Conservation (phyloP, 2,888 invertebrate genomes). For the Ceratothoa steindachneri region DNA sequence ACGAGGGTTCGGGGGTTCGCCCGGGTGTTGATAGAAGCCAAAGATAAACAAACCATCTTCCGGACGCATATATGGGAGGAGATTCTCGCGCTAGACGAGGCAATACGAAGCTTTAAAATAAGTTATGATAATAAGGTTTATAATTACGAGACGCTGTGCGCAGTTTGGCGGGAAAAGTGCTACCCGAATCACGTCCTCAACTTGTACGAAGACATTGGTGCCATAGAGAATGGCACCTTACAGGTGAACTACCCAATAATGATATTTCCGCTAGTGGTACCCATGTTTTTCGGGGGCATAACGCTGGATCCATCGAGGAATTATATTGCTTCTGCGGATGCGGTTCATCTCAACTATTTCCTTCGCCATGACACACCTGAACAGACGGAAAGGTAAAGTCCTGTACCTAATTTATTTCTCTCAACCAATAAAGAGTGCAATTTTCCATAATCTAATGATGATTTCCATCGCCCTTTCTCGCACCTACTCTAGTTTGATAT, state of each 20-base stretch:
- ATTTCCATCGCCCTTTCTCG: too few species aligned
- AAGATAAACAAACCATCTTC: conserved; percentile 75
- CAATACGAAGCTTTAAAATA: conserved; percentile 70
- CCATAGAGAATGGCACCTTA: conserved; percentile 71
- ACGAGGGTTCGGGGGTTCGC: conserved; percentile 82
- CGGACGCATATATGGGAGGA: conserved; percentile 74
- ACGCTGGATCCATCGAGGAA: conserved; percentile 51
- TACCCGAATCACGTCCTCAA: conserved; percentile 80
- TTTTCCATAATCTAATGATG: too few species aligned
- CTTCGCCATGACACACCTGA: conserved; percentile 72
- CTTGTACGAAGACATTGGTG: conserved; percentile 74
- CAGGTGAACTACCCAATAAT: conserved; percentile 83
- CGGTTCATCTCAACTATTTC: conserved; percentile 86
- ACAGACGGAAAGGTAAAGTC: conserved; percentile 71
- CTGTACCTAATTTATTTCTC: too few species aligned
- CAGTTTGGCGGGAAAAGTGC: conserved; percentile 77
- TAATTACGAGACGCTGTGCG: conserved; percentile 78
- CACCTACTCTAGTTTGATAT: too few species aligned
- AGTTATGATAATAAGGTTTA: conserved; percentile 59
- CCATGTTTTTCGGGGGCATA: conserved; percentile 85
- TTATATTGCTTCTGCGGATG: conserved; percentile 61
- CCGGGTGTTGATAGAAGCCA: conserved; percentile 74
- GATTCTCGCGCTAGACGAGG: conserved; percentile 66
- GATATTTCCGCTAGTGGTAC: conserved; percentile 84
- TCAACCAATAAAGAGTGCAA: too few species aligned